Evolutionary conservation across 1,140 invertebrate genomes (phyloP).

Genomic region (Trichogramma pretiosum): DNA sequence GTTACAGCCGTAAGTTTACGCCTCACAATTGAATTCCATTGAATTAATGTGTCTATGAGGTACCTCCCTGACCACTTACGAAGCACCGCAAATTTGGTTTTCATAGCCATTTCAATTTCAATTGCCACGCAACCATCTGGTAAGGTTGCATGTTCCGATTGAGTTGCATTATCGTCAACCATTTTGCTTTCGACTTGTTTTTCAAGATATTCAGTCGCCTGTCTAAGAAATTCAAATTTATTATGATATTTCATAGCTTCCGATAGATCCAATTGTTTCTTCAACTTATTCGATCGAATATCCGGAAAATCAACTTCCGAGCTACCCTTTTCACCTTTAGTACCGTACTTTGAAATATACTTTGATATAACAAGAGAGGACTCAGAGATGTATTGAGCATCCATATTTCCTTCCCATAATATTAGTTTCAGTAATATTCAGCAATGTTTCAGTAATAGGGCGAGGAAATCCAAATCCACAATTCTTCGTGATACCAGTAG

Average conservation of each 20-base stretch:
- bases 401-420: slow-evolving; percentile 32
- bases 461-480: too few relatives aligned
- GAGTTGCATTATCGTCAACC: not conserved
- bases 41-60: slow-evolving; percentile 17
- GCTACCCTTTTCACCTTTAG: slow-evolving; percentile 23
- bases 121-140: slow-evolving; percentile 10
- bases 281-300: slow-evolving; percentile 10
- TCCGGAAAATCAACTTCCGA: slow-evolving; percentile 6
- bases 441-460: too few relatives aligned
- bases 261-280: slow-evolving; percentile 2
- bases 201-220: slow-evolving; percentile 14
- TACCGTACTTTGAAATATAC: slow-evolving; percentile 27
- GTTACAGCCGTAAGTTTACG: slow-evolving; percentile 23
- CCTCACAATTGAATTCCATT: slow-evolving; percentile 18
- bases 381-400: slow-evolving; percentile 34
- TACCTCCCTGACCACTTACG: slow-evolving; percentile 13
- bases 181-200: slow-evolving; percentile 16
- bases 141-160: not conserved
- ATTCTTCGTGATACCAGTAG: too few relatives aligned
- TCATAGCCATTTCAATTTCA: slow-evolving; percentile 18
- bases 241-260: slow-evolving; percentile 21
- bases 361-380: slow-evolving; percentile 28
- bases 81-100: slow-evolving; percentile 14
- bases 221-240: slow-evolving; percentile 8
- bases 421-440: too few relatives aligned